Conservation (phyloP, 2,888 invertebrate species). For the Volucella inflata region DNA sequence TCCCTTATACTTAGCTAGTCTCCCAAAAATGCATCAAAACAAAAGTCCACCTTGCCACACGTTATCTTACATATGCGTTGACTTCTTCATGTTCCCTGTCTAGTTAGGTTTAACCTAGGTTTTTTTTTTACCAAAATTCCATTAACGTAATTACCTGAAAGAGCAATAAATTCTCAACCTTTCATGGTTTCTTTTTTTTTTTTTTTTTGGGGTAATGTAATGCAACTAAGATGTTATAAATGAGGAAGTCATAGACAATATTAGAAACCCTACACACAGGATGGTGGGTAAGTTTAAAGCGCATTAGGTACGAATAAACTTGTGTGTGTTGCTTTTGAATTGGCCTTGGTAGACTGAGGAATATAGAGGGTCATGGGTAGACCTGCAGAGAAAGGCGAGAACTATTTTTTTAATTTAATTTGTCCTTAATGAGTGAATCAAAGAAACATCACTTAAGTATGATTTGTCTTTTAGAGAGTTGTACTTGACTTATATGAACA, state of each 20-base stretch:
- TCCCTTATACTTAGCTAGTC: background rate
- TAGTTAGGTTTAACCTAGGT: background rate
- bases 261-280: background rate
- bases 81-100: constrained; percentile 37
- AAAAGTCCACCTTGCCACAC: constrained; percentile 9
- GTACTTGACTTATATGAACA: too few species aligned
- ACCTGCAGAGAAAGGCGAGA: background rate
- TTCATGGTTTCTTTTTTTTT: constrained; percentile 8
- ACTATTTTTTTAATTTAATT: background rate
- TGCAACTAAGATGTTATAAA: constrained; percentile 41
- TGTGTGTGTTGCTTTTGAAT: background rate
- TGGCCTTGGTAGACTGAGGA: background rate
- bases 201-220: constrained; percentile 17
- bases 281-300: background rate
- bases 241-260: constrained; percentile 9
- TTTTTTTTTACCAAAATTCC: constrained; percentile 9
- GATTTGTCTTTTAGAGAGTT: too few species aligned
- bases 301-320: constrained; percentile 2
- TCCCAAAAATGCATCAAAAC: constrained; percentile 27
- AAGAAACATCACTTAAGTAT: background rate
- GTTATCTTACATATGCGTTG: constrained; percentile 37
- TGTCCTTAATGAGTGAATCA: constrained; percentile 30
- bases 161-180: constrained; percentile 26
- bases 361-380: background rate
- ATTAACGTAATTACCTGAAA: constrained; percentile 48